Base-by-base conservation (phyloP, 2,113 vertebrate genomes). In the Panthera uncia region DNA sequence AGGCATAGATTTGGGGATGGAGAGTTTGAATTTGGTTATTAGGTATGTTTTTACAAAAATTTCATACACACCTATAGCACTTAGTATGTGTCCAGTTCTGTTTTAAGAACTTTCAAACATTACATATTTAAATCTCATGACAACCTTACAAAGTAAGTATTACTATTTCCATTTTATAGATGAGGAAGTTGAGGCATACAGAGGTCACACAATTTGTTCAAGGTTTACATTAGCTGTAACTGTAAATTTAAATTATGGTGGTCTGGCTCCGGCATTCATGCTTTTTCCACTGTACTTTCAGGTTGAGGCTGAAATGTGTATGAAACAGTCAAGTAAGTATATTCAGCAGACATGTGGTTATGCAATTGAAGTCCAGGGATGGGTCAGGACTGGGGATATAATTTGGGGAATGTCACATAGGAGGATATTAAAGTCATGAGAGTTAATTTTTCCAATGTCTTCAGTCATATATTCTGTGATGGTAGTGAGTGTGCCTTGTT, bases 11-110 rank as follows among this genome's bases (percentile, higher is more conserved):
- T 96, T 76, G 78, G 48, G 52, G 48, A 73, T 89, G 57, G 57
- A 76, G 84, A 83, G 74, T 93, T 95, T 76, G 36, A 76, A 96
- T 95, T 84, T 95, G n/a, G 48, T 84, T 76, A 57, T 76, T 78
- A 84, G 68, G 36, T 74, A 45, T 74, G 52, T 14, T 50, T 94
- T 94, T 76, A 23, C 16, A 78, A 69, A 69, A 80, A 33, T 76
- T 74, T 83, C 14, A n/a, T 29, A 25, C 65, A 88, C 45, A 45
- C 16, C 68, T 50, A 48, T 27, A 69, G 27, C n/a, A 90, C 19
- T 52, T 74, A 74, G 21, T 63, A 83, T 66, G n/a, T 90, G 14
- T 83, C 93, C 11, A 83, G 14, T 95, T 55, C 45, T 90, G 12
- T 95, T 81, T 76, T 76, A 90, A 29, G 45, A 68, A 31, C 36